Percentiles rank a stretch among this genome's conserved stretches.
Evolutionary conservation across 2,113 vertebrate species (phyloP).

Genomic region (Cranoglanis bouderius): DNA sequence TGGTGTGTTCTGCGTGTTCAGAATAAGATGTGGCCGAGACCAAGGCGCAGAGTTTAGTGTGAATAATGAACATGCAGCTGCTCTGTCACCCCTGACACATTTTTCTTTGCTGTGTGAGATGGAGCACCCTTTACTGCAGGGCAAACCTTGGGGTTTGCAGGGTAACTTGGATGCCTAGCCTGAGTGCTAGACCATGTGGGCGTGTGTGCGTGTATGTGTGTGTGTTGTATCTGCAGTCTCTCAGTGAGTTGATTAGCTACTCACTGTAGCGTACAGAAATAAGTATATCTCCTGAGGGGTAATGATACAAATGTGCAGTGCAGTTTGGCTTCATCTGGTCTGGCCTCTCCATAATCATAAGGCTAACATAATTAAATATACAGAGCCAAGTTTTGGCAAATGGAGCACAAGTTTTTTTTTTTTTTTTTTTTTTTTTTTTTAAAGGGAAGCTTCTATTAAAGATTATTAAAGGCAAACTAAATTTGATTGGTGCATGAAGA

Average conservation of each 20-base stretch:
- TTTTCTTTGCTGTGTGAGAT: slow-evolving; percentile 8
- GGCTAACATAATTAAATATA: slow-evolving; percentile 13
- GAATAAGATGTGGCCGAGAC: not conserved
- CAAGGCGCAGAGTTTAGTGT: not conserved
- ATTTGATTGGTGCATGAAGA: not conserved
- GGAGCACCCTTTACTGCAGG: not conserved
- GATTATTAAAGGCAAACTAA: not conserved
- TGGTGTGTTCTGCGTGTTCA: not conserved
- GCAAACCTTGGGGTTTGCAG: not conserved
- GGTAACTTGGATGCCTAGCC: not conserved
- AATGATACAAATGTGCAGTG: slow-evolving; percentile 9
- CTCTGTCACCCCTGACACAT: slow-evolving; percentile 32
- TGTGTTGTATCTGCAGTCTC: slow-evolving; percentile 12
- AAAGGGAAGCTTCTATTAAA: slow-evolving; percentile 2
- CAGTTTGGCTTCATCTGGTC: not conserved
- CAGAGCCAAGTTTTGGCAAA: slow-evolving; percentile 20
- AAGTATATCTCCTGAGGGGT: slow-evolving; percentile 25
- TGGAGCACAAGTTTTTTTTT: not conserved
- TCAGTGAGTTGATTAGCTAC: slow-evolving; percentile 18
- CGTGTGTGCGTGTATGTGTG: not conserved
- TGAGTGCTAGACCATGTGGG: not conserved
- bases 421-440: not conserved
- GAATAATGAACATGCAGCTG: slow-evolving; percentile 33
- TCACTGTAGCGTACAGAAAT: slow-evolving; percentile 22
- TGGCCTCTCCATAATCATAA: not conserved